Base-by-base conservation (phyloP, 2,888 invertebrate genomes). In the Pseudococcus longispinus region DNA sequence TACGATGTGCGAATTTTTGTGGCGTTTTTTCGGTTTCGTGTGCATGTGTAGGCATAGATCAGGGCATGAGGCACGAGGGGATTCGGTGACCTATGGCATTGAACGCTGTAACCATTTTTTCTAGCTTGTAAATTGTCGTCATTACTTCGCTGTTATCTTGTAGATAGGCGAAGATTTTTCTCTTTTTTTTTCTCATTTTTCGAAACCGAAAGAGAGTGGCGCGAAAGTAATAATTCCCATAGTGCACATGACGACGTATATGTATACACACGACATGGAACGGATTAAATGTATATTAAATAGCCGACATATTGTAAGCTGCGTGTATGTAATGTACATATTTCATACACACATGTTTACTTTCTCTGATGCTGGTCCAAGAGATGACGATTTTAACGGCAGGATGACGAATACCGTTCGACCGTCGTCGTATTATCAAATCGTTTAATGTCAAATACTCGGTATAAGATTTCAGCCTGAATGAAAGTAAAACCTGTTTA, bases 211-310 rank as follows among this genome's bases (percentile, higher is more conserved):
- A 60, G 60, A 60, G 60, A 60, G 23, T 60, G 60, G 60, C 60
- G 60, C 60, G 60, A 60, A 60, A 60, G 60, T 60, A 23, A 60
- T 60, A 23, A 60, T 60, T 60, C 60, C 60, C 60, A 60, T 60
- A 60, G 60, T 60, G 60, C 60, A 60, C 60, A 60, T 60, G 60
- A 60, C 60, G 60, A 37, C 15, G n/a, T 55, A 55, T 55, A n/a
- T 55, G 55, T 23, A 60, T 60, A 60, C 60, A 60, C 60, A 60
- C 60, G 60, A 60, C 60, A 23, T 23, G 60, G 60, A 60, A 60
- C 60, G 60, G 60, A 60, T 60, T 60, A 60, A 60, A 60, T 60
- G 60, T 60, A 60, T 23, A 60, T 60, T 60, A 60, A 60, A 60
- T 60, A 60, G 20, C 23, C 60, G 60, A 60, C 60, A 60, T 60